Evolutionary conservation across 2,888 invertebrate species (phyloP).

Genomic region (Ichneumoninae sp.): DNA sequence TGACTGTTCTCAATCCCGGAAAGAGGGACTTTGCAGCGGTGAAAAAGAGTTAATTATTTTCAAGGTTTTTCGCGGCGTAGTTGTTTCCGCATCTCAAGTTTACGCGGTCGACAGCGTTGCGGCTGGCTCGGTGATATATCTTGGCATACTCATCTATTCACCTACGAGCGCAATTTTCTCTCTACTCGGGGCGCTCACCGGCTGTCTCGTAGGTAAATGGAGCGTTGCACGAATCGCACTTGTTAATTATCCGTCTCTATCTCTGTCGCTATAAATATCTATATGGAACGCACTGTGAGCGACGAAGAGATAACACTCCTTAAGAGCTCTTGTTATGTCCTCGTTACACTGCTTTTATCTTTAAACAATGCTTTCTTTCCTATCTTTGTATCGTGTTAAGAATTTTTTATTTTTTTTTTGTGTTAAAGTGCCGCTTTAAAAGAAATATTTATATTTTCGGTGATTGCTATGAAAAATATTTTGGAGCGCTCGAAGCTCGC

Average conservation of each 20-base stretch:
- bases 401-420: too few relatives aligned
- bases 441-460: too few relatives aligned
- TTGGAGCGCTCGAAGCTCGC: too few relatives aligned
- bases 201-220: conserved; percentile 81
- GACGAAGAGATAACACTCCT: background rate
- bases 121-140: conserved; percentile 81
- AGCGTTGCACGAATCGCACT: background rate
- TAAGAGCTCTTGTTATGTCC: background rate
- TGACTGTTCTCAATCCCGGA: background rate
- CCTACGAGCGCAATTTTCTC: conserved; percentile 82
- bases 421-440: too few relatives aligned
- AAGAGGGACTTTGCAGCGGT: background rate
- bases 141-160: conserved; percentile 83
- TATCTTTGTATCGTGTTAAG: background rate
- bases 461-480: too few relatives aligned
- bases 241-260: background rate
- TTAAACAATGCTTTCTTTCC: background rate
- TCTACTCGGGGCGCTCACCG: conserved; percentile 81
- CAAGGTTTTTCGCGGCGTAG: conserved; percentile 83
- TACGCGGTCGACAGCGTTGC: conserved; percentile 81
- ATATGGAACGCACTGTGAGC: background rate
- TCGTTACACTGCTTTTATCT: background rate
- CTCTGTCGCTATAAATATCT: background rate
- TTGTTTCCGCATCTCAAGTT: conserved; percentile 83
- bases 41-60: conserved; percentile 45